Base-by-base conservation (phyloP, 1,140 invertebrate genomes). In the Sycophila sp. region DNA sequence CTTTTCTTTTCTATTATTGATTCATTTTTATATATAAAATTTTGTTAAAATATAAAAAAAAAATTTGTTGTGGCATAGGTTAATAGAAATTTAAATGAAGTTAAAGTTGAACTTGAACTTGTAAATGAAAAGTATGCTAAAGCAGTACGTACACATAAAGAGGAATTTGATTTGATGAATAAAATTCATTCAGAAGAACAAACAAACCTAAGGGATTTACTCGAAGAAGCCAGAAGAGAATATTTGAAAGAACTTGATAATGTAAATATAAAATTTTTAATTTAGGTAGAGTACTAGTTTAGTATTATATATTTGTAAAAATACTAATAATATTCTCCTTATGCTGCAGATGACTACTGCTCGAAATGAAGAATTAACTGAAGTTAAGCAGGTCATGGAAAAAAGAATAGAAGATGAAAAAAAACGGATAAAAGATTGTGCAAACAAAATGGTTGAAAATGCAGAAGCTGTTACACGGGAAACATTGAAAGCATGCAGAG, bases 381-480 rank as follows among this genome's bases (percentile, higher is more conserved):
- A 83, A 30, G 32, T 80, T 8, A 78, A 81, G 53, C 75, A 79
- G 32, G 68, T 73, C 0, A 73, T 75, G 53, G 67, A 72, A 4
- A 74, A 77, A 24, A 78, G 72, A 51, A 77, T 83, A 3, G 78
- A 83, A 49, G 81, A 84, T 17, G 81, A 81, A 69, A 77, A 62
- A 2, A 75, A 72, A 13, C 71, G 66, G 26, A 73, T 83, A 22
- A 77, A 80, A 34, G 78, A 82, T 19, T 77, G 78, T 28, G 74
- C 80, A 4, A 76, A 81, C 51, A 78, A 79, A 75, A 78, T 81
- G 67, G 78, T 85, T 10, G 74, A 80, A 69, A 81, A 81, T 73
- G 77, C 81, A 0, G 81, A 85, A 65, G 75, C 79, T 51, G 78
- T 82, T 45, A 83, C 80, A 1, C 75, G 79, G 26, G 82, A 83